phyloP scores from a whole-genome alignment of 2,888 invertebrate genomes.

The Acleris laterana region DNA sequence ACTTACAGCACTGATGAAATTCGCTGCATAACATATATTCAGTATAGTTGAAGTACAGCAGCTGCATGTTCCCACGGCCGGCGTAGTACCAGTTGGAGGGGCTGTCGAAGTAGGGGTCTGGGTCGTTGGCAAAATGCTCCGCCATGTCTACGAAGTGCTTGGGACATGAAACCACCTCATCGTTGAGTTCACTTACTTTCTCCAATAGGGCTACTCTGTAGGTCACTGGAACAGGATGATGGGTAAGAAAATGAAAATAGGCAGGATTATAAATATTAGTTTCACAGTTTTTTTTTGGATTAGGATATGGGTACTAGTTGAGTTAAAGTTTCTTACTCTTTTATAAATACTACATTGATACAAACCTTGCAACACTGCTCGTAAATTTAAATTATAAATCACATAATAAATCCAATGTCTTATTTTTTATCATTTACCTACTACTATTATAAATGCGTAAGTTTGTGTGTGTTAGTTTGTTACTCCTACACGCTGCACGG shows the following conservation, averaged over 20 bases:
- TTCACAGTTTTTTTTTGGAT: no score
- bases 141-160: slow-evolving; percentile 66
- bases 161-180: slow-evolving; percentile 68
- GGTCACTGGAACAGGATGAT: background rate
- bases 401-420: no score
- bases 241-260: background rate
- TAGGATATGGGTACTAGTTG: no score
- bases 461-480: no score
- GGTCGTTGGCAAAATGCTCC: slow-evolving; percentile 63
- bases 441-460: no score
- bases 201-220: background rate
- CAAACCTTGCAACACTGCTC: no score
- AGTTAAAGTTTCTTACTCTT: no score
- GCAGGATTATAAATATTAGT: no score
- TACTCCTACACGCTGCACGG: no score
- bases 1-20: slow-evolving; percentile 70
- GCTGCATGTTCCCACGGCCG: slow-evolving; percentile 71
- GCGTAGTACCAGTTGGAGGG: slow-evolving; percentile 78
- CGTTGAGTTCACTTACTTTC: slow-evolving; percentile 54
- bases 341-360: no score
- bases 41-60: slow-evolving; percentile 54
- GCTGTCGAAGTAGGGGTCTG: slow-evolving; percentile 67
- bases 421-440: no score
- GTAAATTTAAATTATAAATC: no score
- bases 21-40: slow-evolving; percentile 70